These are phyloP conservation scores for Chrysina gloriosa DNA, from an alignment of 2,888 invertebrate genomes.

Conservation along the genomic window DNA sequence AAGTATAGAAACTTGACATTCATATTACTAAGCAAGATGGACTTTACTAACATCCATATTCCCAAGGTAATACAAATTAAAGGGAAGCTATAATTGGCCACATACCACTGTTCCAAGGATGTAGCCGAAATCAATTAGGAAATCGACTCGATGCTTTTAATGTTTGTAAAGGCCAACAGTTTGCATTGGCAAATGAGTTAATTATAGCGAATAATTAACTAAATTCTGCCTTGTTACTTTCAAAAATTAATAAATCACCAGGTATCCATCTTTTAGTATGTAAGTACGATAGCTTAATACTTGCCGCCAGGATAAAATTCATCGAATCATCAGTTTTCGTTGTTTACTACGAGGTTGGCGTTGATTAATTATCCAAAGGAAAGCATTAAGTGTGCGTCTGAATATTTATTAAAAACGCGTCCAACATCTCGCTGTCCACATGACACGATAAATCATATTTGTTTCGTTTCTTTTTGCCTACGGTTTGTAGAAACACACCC, in stretches of 20 bases:
- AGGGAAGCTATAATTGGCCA: too few species aligned
- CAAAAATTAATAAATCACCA: slow-evolving; percentile 1
- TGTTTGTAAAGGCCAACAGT: neutral
- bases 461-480: neutral
- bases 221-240: neutral
- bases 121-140: too few species aligned
- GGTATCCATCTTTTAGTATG: neutral
- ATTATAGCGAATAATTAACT: slow-evolving; percentile 13
- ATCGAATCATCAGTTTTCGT: slow-evolving; percentile 20
- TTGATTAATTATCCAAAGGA: slow-evolving; percentile 30
- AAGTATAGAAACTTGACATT: too few species aligned
- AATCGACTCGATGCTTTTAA: too few species aligned
- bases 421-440: slow-evolving; percentile 24
- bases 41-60: too few species aligned
- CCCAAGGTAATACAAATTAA: too few species aligned
- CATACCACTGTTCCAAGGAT: too few species aligned
- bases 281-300: too few species aligned
- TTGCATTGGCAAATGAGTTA: neutral
- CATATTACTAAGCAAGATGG: too few species aligned
- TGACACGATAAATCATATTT: slow-evolving; percentile 34
- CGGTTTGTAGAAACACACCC: slow-evolving; percentile 10
- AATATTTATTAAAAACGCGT: slow-evolving; percentile 24
- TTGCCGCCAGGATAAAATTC: neutral
- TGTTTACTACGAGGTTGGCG: slow-evolving; percentile 10
- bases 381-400: slow-evolving; percentile 14